Evolutionary conservation across 2,888 invertebrate genomes (phyloP).

Genomic region (Ariolimax columbianus): DNA sequence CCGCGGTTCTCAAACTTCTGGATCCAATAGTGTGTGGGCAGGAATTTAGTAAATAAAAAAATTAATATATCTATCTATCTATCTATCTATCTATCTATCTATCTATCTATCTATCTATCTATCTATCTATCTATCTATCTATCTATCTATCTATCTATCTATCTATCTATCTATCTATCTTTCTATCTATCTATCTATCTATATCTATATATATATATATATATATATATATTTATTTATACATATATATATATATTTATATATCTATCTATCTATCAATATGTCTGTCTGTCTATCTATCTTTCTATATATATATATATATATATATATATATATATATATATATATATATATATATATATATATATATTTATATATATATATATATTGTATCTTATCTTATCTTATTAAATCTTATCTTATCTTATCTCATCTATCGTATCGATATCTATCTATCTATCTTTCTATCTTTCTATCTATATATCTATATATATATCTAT

Average conservation of each 20-base stretch:
- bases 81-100: not conserved
- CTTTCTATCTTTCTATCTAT: too few relatives aligned
- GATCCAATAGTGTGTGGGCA: too few relatives aligned
- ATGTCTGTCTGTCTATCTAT: not conserved
- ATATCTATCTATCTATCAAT: not conserved
- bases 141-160: slow-evolving; percentile 18
- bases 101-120: slow-evolving; percentile 7
- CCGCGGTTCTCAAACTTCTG: too few relatives aligned
- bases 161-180: slow-evolving; percentile 20
- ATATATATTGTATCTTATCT: too few relatives aligned
- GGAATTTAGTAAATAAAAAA: not conserved
- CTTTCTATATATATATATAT: not conserved
- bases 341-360: not conserved
- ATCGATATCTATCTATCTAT: too few relatives aligned
- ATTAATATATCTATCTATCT: not conserved
- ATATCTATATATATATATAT: not conserved
- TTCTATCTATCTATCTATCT: slow-evolving; percentile 18
- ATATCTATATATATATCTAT: too few relatives aligned
- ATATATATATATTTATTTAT: not conserved
- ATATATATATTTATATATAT: too few relatives aligned
- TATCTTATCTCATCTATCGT: too few relatives aligned
- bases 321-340: not conserved
- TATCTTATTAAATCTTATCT: too few relatives aligned
- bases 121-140: slow-evolving; percentile 4
- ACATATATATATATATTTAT: not conserved